A percentile compares a stretch with the other conserved stretches of the same genome.
phyloP scores from a whole-genome alignment of 2,113 vertebrate genomes.

The Kobus ellipsiprymnus region DNA sequence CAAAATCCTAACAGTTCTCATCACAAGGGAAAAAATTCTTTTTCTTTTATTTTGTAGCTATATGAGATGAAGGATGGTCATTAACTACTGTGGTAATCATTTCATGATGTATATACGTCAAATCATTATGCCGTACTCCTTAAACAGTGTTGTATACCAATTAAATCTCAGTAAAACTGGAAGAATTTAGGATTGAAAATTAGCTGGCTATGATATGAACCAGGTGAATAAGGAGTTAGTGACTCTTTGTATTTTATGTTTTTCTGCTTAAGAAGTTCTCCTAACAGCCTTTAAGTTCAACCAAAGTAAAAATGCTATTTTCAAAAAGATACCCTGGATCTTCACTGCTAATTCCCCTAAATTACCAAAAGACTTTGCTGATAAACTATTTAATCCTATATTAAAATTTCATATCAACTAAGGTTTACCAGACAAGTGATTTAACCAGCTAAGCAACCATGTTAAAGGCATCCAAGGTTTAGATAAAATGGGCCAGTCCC shows the following conservation, averaged over 20 bases:
- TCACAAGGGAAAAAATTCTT: not conserved
- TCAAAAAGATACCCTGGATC: not conserved
- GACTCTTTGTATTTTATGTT: not conserved
- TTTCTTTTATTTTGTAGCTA: not conserved
- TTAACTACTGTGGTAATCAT: not conserved
- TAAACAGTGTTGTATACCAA: not conserved
- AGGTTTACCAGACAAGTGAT: not conserved
- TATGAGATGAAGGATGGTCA: not conserved
- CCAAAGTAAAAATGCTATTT: not conserved
- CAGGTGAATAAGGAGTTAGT: not conserved
- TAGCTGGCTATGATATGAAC: not conserved
- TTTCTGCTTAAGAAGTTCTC: not conserved
- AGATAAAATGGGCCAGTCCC: not conserved
- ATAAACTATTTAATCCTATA: not conserved
- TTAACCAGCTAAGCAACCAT: not conserved
- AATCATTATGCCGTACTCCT: not conserved
- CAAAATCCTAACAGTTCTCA: not conserved
- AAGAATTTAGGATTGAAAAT: not conserved
- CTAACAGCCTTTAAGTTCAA: constrained; percentile 3
- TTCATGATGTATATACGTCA: not conserved
- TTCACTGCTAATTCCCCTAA: not conserved
- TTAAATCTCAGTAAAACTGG: not conserved
- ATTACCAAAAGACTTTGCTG: not conserved
- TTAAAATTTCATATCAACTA: not conserved
- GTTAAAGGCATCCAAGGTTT: not conserved